Evolutionary conservation across 2,113 vertebrate species (phyloP), one percentile per base, ranked within the genome.

Genomic region (Rhadina sibilatrix): DNA sequence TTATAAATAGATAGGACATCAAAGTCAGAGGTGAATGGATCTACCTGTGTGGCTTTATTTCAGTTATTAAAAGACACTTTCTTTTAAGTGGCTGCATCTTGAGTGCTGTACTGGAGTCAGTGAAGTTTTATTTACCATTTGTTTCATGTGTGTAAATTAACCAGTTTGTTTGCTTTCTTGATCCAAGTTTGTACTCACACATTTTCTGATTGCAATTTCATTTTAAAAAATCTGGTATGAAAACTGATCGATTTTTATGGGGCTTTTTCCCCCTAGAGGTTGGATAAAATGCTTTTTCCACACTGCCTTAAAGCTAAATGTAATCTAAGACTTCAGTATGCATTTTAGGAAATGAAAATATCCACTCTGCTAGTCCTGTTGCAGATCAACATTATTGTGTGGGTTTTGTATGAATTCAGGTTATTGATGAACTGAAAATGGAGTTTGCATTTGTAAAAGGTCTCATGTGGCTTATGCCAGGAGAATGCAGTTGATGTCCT

Each of bases 201-300:
- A 66, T 53, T 53, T 38, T 42, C 38, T 77, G 33, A 81, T 40
- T 40, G 35, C 22, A 52, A 15, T 77, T 68, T 74, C 50, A 53
- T 80, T 70, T 57, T 33, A 1, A 13, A 60, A n/a, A 31, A 22
- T 63, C n/a, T 28, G 28, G 4, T 69, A 30, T 79, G 47, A 49
- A 44, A 66, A 65, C 31, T 5, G 33, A 72, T 65, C 12, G 7
- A 22, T 76, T 49, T 84, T 65, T 46, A 24, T 54, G 38, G 30
- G 15, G 0, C 10, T 23, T 30, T 31, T 27, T 15, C 1, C 3
- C 3, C 19, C 12, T 6, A 15, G 23, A 38, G 47, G 6, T 1
- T 83, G 37, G 38, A 38, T 42, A 70, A 83, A 90, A 85, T 79
- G 18, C 15, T 56, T 92, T 87, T 88, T 10, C 54, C 23, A 42